These are phyloP conservation scores for Apodemus speciosus DNA, from an alignment of 2,113 vertebrate species.

Conservation along the genomic window DNA sequence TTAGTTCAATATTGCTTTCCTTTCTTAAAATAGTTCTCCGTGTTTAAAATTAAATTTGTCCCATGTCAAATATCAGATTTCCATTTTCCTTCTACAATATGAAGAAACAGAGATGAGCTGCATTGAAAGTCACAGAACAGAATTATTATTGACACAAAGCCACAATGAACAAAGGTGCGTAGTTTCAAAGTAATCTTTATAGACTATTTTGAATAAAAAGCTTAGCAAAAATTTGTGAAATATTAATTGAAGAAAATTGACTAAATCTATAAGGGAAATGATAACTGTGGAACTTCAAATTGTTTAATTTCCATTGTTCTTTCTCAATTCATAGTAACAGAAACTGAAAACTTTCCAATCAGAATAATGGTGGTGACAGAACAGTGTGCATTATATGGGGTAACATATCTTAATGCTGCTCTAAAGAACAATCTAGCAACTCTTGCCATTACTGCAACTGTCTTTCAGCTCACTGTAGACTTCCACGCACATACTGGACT, in stretches of 20 bases:
- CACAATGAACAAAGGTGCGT: background rate
- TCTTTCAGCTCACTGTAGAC: background rate
- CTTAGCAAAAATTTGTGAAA: background rate
- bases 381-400: background rate
- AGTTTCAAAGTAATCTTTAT: background rate
- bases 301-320: background rate
- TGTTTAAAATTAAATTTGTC: background rate
- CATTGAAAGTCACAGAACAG: background rate
- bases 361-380: background rate
- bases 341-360: background rate
- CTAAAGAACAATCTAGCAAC: no score
- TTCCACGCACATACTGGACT: background rate
- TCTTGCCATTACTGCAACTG: background rate
- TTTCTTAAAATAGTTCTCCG: background rate
- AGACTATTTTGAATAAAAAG: background rate
- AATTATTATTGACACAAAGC: background rate
- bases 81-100: background rate
- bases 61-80: background rate
- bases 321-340: background rate
- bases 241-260: background rate
- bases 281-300: background rate
- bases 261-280: background rate
- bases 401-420: background rate
- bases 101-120: background rate
- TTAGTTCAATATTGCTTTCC: background rate